Evolutionary conservation across 2,888 invertebrate genomes (phyloP).

Genomic region (Limenitis camilla): DNA sequence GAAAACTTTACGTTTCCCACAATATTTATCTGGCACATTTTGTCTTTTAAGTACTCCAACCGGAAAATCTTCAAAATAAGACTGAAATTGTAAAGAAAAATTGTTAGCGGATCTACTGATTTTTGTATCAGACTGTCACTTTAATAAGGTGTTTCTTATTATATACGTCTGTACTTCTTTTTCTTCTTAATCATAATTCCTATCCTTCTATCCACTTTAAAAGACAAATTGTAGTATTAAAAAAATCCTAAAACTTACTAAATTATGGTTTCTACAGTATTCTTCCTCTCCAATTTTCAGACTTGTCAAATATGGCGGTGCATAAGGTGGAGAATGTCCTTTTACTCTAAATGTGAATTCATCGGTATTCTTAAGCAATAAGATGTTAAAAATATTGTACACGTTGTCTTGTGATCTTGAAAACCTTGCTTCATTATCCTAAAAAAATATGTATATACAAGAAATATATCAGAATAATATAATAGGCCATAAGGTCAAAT

Average conservation of each 20-base stretch:
- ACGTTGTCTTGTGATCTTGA: constrained; percentile 7
- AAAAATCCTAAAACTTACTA: background rate
- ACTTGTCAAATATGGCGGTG: constrained; percentile 11
- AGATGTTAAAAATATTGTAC: constrained; percentile 10
- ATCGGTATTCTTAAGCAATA: background rate
- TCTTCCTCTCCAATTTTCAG: constrained; percentile 10
- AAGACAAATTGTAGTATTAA: too few relatives aligned
- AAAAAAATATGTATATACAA: constrained; percentile 1
- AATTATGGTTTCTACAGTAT: constrained; percentile 5
- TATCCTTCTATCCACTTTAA: too few relatives aligned
- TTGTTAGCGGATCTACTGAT: background rate
- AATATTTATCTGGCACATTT: constrained; percentile 30
- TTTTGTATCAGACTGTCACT: too few relatives aligned
- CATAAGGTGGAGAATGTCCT: constrained; percentile 1
- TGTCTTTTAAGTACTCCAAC: constrained; percentile 26
- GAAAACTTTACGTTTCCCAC: constrained; percentile 40
- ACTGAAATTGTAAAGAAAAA: constrained; percentile 1
- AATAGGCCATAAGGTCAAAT: too few relatives aligned
- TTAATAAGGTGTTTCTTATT: background rate
- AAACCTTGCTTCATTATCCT: constrained; percentile 7
- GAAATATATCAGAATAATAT: background rate
- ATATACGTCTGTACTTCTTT: background rate
- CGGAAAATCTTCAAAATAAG: constrained; percentile 26
- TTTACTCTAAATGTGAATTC: constrained; percentile 12
- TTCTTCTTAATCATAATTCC: too few relatives aligned